Base-by-base conservation (phyloP, 1,140 invertebrate genomes). In the Caenorhabditis brenneri region DNA sequence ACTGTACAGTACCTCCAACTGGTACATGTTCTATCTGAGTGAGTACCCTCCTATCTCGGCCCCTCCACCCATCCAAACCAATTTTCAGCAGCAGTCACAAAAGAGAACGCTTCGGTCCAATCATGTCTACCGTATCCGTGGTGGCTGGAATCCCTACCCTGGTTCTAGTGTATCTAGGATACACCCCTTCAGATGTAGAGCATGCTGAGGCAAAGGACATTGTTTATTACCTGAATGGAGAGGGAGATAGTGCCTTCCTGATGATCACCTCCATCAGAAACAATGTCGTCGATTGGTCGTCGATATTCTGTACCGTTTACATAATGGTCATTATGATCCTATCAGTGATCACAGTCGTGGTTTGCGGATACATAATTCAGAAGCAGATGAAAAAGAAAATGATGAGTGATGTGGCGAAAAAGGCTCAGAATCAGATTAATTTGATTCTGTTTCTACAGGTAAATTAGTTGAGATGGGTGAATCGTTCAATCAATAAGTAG, bases 401-500 rank as follows among this genome's bases (percentile, higher is more conserved):
- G 65, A 39, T 74, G 65, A 74, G 65, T n/a, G 65, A 74, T 24
- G 36, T 31, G 1, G 65, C 65, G 22, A 39, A 74, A 10, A 74
- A 74, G 22, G 24, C 36, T 1, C 65, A 74, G 22, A 39, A 42
- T 10, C 65, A 74, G 36, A 74, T 74, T 3, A 74, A 74, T 46
- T n/a, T 39, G 65, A 74, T 74, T 42, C 36, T 74, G 19, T 42
- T 74, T 74, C 65, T 74, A 22, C 65, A 65, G 58, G 58, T 65
- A 51, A 51, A 19, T 42, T n/a, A n/a, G n/a, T 0, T 12, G 42
- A 46, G 42, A 46, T 12, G 27, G 9, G 31, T 19, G 4, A 36
- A 36, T 2, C 19, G 53, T 58, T 19, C n/a, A 16, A 10, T 36
- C 24, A 4, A 65, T 36, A 29, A 5, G 0, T 0, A 31, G 4